Conservation (phyloP, 2,113 vertebrate species). For the Takifugu bimaculatus region DNA sequence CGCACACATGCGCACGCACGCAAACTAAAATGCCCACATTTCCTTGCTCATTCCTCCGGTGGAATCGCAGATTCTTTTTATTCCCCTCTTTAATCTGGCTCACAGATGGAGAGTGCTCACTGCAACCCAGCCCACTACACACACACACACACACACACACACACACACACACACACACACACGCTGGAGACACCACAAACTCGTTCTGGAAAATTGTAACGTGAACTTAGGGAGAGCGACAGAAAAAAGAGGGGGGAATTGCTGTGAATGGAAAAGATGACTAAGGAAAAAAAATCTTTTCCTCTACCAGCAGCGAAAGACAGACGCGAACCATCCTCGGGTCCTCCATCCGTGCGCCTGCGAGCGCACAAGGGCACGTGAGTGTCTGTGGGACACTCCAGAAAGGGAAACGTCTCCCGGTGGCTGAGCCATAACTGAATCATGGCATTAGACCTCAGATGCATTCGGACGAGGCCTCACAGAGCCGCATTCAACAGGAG, state of each 20-base stretch:
- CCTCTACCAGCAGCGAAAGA: slow-evolving; percentile 35
- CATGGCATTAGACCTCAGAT: slow-evolving; percentile 49
- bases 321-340: slow-evolving; percentile 12
- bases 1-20: slow-evolving; percentile 22
- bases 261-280: slow-evolving; percentile 67
- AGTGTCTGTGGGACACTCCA: slow-evolving; percentile 42
- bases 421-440: slow-evolving; percentile 52
- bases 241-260: slow-evolving; percentile 23
- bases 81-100: slow-evolving; percentile 57
- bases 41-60: slow-evolving; percentile 28
- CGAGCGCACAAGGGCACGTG: slow-evolving; percentile 16
- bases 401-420: slow-evolving; percentile 26
- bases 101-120: slow-evolving; percentile 59
- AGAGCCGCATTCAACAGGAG: slow-evolving; percentile 39
- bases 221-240: slow-evolving; percentile 29
- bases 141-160: slow-evolving; percentile 19
- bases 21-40: slow-evolving; percentile 13
- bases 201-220: slow-evolving; percentile 66
- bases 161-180: slow-evolving; percentile 24
- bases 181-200: slow-evolving; percentile 32
- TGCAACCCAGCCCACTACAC: slow-evolving; percentile 26
- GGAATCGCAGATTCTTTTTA: slow-evolving; percentile 32
- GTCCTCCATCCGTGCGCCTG: neutral
- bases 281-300: slow-evolving; percentile 50
- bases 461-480: slow-evolving; percentile 48